A percentile compares a stretch with the other conserved stretches of the same genome.
Conservation (phyloP, 2,888 invertebrate species). For the Philaethria dido region DNA sequence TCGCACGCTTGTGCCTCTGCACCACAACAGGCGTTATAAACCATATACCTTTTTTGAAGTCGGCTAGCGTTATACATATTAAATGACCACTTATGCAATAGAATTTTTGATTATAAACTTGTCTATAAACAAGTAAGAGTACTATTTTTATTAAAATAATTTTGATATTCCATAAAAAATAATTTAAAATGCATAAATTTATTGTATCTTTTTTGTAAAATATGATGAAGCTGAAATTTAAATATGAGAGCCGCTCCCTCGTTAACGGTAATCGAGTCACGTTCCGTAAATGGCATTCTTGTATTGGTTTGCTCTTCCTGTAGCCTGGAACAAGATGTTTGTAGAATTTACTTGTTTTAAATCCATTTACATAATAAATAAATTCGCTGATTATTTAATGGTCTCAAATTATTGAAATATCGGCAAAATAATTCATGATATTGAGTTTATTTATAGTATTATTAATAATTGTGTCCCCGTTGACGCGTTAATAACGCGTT, state of each 20-base stretch:
- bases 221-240: background rate
- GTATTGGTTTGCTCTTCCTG: constrained; percentile 24
- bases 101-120: too few relatives aligned
- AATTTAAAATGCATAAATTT: background rate
- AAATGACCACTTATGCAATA: too few relatives aligned
- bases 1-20: too few relatives aligned
- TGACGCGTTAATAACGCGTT: too few relatives aligned
- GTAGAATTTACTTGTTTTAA: background rate
- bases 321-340: constrained; percentile 15
- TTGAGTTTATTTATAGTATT: background rate
- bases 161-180: background rate
- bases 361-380: background rate
- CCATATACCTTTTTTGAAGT: too few relatives aligned
- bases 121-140: too few relatives aligned
- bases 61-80: too few relatives aligned
- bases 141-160: too few relatives aligned
- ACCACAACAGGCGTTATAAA: too few relatives aligned
- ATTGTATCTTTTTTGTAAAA: background rate
- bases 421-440: background rate
- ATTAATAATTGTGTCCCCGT: too few relatives aligned
- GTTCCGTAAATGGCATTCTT: constrained; percentile 42
- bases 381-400: background rate
- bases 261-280: constrained; percentile 39
- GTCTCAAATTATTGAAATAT: background rate
- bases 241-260: constrained; percentile 17